Percentiles rank a stretch among this genome's conserved stretches.
Conservation (phyloP, 2,888 invertebrate species). For the Apotomis capreana region DNA sequence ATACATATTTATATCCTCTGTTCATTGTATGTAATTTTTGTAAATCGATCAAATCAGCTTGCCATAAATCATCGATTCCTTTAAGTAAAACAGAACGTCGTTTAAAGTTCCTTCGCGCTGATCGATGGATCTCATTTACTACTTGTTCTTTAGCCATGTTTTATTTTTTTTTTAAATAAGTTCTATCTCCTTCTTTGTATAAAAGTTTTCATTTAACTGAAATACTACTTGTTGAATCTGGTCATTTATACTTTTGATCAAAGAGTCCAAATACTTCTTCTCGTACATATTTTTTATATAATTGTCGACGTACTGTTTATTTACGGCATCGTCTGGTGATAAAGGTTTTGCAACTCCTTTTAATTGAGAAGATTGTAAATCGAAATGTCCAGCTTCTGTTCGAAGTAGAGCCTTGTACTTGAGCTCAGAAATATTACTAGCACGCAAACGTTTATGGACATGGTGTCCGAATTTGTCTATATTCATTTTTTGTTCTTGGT, state of each 20-base stretch:
- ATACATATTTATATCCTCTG: background rate
- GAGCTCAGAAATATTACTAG: slow-evolving; percentile 4
- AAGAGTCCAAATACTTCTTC: background rate
- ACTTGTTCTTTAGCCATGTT: background rate
- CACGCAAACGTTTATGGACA: slow-evolving; percentile 12
- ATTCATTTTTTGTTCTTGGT: background rate
- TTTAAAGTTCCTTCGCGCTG: background rate
- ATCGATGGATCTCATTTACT: background rate
- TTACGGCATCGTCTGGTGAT: background rate
- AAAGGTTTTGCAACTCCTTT: background rate
- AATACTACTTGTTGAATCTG: background rate
- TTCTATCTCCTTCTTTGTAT: background rate
- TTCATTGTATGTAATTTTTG: background rate
- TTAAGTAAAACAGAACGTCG: background rate
- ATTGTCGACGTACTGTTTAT: background rate
- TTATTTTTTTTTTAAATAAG: background rate
- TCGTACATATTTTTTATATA: background rate
- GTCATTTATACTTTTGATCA: background rate
- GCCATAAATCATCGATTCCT: slow-evolving; percentile 4
- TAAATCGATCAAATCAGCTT: slow-evolving; percentile 5
- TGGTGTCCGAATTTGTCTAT: slow-evolving; percentile 7
- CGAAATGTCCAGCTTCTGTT: background rate
- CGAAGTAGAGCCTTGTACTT: slow-evolving; percentile 6
- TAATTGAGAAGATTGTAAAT: background rate
- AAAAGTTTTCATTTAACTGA: background rate